Base-by-base conservation (phyloP, 2,113 vertebrate species). In the Toxotes chatareus region DNA sequence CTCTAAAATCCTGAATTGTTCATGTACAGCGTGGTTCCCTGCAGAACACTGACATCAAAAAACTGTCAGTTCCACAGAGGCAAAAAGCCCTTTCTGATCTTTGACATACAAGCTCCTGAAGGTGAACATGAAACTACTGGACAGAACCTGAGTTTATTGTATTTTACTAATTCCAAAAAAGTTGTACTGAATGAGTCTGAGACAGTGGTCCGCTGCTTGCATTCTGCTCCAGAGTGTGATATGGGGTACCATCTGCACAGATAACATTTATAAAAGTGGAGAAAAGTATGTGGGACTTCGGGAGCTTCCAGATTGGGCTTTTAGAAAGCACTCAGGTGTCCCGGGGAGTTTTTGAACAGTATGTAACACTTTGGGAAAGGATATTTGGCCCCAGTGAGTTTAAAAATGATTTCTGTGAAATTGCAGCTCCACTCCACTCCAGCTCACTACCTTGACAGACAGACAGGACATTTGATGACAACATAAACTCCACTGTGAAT, bases 391-490 rank as follows among this genome's bases (percentile, higher is more conserved):
- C 57, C 49, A 61, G 9, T 57, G 72, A 70, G 46, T 73, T 74
- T 53, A 85, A 65, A 85, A 83, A 49, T 46, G 40, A 82, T 71
- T 70, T 79, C 57, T 72, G 62, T 75, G 68, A 87, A 79, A 79
- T 86, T 86, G 61, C 14, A 65, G 66, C 38, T 61, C 47, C 40
- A 42, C 49, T 82, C 49, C 4, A 34, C 55, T 49, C 46, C 27
- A 31, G 56, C 62, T 68, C 21, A 6, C 63, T 51, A 34, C 57
- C 38, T 19, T 62, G 56, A 79, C 60, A 76, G 51, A 74, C 40
- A 59, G 49, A 49, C 56, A 31, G 31, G 49, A 85, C 59, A 67
- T 71, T 34, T 80, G 68, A 69, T 27, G 72, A 69, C 67, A 76
- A 53, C 60, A 66, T 49, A 59, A 60, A 79, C 77, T 79, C 59